A percentile compares a stretch with the other conserved stretches of the same genome.
Conservation (phyloP, 2,797 vertebrate genomes). For the Bovichtus variegatus region DNA sequence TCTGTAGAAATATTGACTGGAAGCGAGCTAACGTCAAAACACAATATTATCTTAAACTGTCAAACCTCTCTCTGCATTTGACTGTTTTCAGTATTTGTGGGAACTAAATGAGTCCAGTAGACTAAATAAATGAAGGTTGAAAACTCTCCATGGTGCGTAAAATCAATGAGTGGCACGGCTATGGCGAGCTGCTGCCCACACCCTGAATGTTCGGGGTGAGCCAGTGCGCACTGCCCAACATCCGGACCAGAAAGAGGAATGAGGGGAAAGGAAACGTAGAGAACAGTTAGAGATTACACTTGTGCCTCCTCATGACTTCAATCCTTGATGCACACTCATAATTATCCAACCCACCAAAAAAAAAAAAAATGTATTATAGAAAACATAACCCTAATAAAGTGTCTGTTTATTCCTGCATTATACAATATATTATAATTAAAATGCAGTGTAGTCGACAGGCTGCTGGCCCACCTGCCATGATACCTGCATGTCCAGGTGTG, state of each 20-base stretch:
- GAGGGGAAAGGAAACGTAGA: constrained; percentile 18
- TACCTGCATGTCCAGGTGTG: constrained; percentile 38
- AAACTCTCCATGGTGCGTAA: constrained; percentile 1
- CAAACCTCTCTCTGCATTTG: not conserved
- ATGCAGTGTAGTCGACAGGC: not conserved
- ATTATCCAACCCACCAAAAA: not conserved
- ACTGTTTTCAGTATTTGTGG: not conserved
- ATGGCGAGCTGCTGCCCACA: not conserved
- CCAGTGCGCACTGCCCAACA: constrained; percentile 15
- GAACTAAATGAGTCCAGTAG: accelerated
- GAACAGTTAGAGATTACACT: constrained; percentile 3
- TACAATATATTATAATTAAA: not conserved
- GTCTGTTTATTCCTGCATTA: not conserved
- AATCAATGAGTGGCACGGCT: not conserved
- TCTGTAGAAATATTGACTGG: too few species aligned
- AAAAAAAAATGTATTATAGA: not conserved
- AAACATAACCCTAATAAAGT: not conserved
- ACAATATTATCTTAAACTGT: not conserved
- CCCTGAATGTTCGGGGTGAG: not conserved
- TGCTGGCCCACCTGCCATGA: not conserved
- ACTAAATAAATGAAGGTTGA: not conserved
- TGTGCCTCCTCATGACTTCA: not conserved
- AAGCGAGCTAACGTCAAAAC: not conserved
- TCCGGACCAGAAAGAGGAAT: not conserved
- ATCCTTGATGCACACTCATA: not conserved